Percentiles rank a stretch among this genome's conserved stretches.
Conservation (phyloP, 2,888 invertebrate species). For the Asteroscopus sphinx region DNA sequence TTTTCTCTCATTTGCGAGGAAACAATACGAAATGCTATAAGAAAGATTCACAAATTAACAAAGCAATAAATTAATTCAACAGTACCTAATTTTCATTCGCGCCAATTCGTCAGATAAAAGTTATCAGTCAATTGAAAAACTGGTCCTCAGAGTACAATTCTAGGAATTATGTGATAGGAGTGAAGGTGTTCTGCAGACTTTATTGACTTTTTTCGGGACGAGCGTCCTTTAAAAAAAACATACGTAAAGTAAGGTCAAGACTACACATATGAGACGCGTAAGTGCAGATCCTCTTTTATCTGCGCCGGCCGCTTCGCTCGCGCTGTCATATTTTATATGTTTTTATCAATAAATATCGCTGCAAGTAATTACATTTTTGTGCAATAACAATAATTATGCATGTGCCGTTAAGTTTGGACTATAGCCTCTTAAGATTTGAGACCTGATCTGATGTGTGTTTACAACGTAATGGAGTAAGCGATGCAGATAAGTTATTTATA, state of each 20-base stretch:
- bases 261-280: constrained; percentile 83
- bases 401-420: constrained; percentile 59
- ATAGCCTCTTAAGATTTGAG: constrained; percentile 53
- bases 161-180: no score
- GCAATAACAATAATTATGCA: constrained; percentile 64
- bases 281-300: constrained; percentile 87
- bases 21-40: no score
- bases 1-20: no score
- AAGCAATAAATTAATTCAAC: no score
- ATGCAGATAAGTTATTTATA: constrained; percentile 42
- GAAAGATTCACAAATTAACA: no score
- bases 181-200: no score
- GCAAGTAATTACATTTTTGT: constrained; percentile 68
- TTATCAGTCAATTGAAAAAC: no score
- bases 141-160: no score
- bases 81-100: no score
- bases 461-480: constrained; percentile 26
- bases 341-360: constrained; percentile 80
- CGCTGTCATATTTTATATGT: constrained; percentile 83
- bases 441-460: constrained; percentile 33
- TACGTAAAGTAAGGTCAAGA: constrained; percentile 40
- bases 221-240: not conserved
- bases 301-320: constrained; percentile 72
- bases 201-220: no score
- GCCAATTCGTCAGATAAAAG: no score